phyloP scores from a whole-genome alignment of 2,797 vertebrate species.

The Parambassis ranga region DNA sequence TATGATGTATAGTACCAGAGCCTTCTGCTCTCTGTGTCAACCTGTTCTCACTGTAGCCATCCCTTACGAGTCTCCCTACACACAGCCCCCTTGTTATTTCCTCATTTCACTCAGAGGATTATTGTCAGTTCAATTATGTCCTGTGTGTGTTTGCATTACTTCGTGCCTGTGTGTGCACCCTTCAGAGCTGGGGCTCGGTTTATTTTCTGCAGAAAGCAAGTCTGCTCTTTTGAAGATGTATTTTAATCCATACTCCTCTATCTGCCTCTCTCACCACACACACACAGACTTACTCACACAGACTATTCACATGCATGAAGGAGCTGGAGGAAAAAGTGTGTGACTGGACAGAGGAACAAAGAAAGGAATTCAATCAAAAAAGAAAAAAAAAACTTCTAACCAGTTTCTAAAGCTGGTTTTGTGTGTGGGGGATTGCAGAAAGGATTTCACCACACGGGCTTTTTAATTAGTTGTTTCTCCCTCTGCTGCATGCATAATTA shows the following conservation, averaged over 20 bases:
- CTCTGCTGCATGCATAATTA: slow-evolving; percentile 68
- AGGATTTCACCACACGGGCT: slow-evolving; percentile 51
- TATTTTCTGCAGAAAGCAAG: slow-evolving; percentile 41
- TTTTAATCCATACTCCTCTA: slow-evolving; percentile 50
- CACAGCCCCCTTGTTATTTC: slow-evolving; percentile 8
- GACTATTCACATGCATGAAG: slow-evolving; percentile 46
- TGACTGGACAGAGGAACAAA: slow-evolving; percentile 39
- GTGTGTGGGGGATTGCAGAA: slow-evolving; percentile 31
- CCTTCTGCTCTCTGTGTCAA: neutral
- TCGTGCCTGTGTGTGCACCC: slow-evolving; percentile 12
- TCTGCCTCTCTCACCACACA: neutral
- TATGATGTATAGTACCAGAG: too few species aligned
- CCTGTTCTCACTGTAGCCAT: neutral
- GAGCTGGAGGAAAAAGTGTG: slow-evolving; percentile 13
- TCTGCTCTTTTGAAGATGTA: slow-evolving; percentile 67
- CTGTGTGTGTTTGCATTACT: slow-evolving; percentile 38
- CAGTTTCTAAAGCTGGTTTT: slow-evolving; percentile 43
- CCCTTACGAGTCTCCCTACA: slow-evolving; percentile 6
- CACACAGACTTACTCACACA: neutral
- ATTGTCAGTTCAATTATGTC: slow-evolving; percentile 52
- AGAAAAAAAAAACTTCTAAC: slow-evolving; percentile 26
- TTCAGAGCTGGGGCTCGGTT: slow-evolving; percentile 34
- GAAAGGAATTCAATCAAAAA: slow-evolving; percentile 22
- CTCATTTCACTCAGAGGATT: slow-evolving; percentile 42
- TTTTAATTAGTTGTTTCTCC: slow-evolving; percentile 76